Evolutionary conservation across 2,888 invertebrate species (phyloP), one percentile per base, ranked within the genome.

Genomic region (Chymomyza amoena): DNA sequence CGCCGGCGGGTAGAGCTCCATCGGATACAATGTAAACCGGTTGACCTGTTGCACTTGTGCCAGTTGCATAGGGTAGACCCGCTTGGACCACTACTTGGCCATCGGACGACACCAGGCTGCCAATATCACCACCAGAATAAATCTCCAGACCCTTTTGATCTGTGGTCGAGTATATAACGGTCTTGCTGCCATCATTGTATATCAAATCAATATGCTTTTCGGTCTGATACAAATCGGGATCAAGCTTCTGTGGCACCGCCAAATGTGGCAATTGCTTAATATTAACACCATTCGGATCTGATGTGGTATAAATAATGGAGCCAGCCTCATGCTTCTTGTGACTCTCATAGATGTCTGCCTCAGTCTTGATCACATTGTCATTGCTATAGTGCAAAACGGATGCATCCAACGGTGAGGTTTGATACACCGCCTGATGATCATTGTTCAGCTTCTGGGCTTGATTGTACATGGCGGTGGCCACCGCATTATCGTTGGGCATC

Each of bases 141-240:
- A 96, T 96, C 92, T 96, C 96, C 59, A 96, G 94, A 60, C 96
- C 94, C 91, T 96, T 96, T 89, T 96, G 96, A 89, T 96, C 96
- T 69, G 89, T 95, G 72, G 95, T 95, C 64, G 96, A 96, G 87
- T 96, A 96, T 90, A 96, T 96, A 72, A 96, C 96, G 3, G 96
- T 96, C 90, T 96, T 96, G 89, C 96, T 96, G 61, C 96, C 96
- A 87, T 96, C 96, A 89, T 96, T 96, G 91, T 96, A 96, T 87
- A 96, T 96, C 86, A 96, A 92, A 91, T 96, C 96, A 90, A 96
- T 96, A 80, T 96, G 95, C 64, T 91, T 91, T 65, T 91, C 91
- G 57, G 87, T 68, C 64, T 89, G 90, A 76, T 91, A 91, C 93
- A 95, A 78, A 45, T 91, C 91, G 18, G 89, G 87, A 56, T 91